These are phyloP conservation scores for Mormyrus proboscirostris DNA, from an alignment of 2,797 vertebrate species.

Conservation along the genomic window DNA sequence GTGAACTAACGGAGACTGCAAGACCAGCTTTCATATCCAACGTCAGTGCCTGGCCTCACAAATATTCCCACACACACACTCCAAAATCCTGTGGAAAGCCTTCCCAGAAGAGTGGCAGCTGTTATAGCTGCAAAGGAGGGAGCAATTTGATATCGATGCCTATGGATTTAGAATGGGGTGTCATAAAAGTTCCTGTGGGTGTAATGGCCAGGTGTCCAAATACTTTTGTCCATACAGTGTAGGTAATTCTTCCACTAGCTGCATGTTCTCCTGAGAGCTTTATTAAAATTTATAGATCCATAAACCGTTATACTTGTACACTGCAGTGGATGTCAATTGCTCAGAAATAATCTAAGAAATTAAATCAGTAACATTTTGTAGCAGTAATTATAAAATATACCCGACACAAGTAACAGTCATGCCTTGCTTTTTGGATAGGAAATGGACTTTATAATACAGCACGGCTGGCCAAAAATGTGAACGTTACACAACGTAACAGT, in stretches of 20 bases:
- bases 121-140: background rate
- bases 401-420: background rate
- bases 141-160: background rate
- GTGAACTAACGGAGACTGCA: background rate
- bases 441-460: background rate
- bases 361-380: background rate
- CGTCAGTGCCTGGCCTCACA: background rate
- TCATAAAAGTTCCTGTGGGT: background rate
- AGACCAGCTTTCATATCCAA: background rate
- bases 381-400: background rate
- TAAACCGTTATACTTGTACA: background rate
- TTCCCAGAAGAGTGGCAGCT: background rate
- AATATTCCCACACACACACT: background rate
- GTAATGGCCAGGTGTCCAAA: background rate
- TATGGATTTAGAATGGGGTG: background rate
- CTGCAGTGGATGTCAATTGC: background rate
- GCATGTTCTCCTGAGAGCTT: background rate
- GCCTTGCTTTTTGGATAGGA: background rate
- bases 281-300: constrained; percentile 1
- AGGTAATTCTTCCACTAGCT: background rate
- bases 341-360: background rate
- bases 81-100: background rate
- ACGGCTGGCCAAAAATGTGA: background rate
- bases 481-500: background rate
- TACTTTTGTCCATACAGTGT: background rate